Evolutionary conservation across 2,888 invertebrate species (phyloP).

Genomic region (Clivina fossor): DNA sequence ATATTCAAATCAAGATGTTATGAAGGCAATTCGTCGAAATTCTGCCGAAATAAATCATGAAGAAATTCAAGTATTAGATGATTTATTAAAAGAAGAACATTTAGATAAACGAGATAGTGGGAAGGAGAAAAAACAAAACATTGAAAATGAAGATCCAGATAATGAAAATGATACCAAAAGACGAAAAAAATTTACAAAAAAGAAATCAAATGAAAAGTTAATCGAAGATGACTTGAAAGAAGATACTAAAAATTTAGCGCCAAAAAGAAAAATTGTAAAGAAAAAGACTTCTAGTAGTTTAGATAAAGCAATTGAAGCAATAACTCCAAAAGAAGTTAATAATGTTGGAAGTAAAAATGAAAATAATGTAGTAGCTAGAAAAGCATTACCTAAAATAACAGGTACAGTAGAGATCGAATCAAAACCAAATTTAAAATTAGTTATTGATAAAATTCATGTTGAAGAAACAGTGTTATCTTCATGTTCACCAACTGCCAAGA

Average conservation of each 20-base stretch:
- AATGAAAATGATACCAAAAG: slow-evolving; percentile 41
- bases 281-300: slow-evolving; percentile 43
- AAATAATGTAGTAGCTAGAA: slow-evolving; percentile 43
- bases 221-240: slow-evolving; percentile 33
- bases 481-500: slow-evolving; percentile 42
- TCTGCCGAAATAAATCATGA: slow-evolving; percentile 62
- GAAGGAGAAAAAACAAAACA: slow-evolving; percentile 44
- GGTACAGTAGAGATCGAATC: slow-evolving; percentile 58
- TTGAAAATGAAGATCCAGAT: slow-evolving; percentile 39
- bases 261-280: slow-evolving; percentile 41
- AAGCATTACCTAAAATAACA: slow-evolving; percentile 59
- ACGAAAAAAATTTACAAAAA: slow-evolving; percentile 48
- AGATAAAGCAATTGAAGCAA: slow-evolving; percentile 57
- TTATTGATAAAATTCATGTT: slow-evolving; percentile 61
- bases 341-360: background rate
- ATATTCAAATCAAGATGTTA: slow-evolving; percentile 47
- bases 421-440: slow-evolving; percentile 57
- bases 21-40: slow-evolving; percentile 55
- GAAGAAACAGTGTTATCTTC: slow-evolving; percentile 57
- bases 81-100: slow-evolving; percentile 59
- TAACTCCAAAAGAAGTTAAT: slow-evolving; percentile 41
- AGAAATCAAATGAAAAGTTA: slow-evolving; percentile 45
- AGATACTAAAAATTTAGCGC: slow-evolving; percentile 30
- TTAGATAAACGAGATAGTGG: slow-evolving; percentile 54
- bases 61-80: slow-evolving; percentile 59